Evolutionary conservation across 2,888 invertebrate species (phyloP).

Genomic region (Junonia oenone): DNA sequence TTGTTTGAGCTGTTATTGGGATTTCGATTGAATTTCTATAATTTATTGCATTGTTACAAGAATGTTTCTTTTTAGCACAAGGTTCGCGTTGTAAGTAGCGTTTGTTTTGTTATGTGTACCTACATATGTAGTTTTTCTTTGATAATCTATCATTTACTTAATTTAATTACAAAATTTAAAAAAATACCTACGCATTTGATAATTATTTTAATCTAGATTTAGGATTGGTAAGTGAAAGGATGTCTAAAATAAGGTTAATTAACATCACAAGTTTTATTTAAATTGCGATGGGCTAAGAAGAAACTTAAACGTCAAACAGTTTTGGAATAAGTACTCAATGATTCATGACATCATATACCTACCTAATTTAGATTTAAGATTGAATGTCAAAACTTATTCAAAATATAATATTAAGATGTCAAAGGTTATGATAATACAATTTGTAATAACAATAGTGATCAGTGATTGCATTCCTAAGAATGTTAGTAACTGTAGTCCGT

Average conservation of each 20-base stretch:
- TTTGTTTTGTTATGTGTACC: neutral
- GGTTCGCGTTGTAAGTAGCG: slow-evolving; percentile 2
- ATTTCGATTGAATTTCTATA: slow-evolving; percentile 21
- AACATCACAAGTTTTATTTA: too few relatives aligned
- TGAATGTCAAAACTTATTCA: neutral
- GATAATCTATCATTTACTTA: too few relatives aligned
- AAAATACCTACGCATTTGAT: too few relatives aligned
- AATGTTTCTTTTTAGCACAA: slow-evolving; percentile 22
- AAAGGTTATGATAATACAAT: slow-evolving; percentile 14
- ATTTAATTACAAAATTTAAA: too few relatives aligned
- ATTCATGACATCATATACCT: too few relatives aligned
- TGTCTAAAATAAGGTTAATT: too few relatives aligned
- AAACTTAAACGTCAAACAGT: too few relatives aligned
- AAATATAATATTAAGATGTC: slow-evolving; percentile 5
- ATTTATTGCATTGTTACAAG: slow-evolving; percentile 11
- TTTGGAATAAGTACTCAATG: too few relatives aligned
- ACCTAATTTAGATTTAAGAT: neutral
- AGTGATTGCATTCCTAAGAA: slow-evolving; percentile 57
- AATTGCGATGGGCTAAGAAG: too few relatives aligned
- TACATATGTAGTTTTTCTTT: too few relatives aligned
- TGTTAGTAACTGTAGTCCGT: slow-evolving; percentile 71
- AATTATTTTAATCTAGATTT: too few relatives aligned
- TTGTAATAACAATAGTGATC: slow-evolving; percentile 60
- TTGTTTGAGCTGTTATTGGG: slow-evolving; percentile 11
- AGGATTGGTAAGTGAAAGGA: too few relatives aligned